Conservation (phyloP, 2,888 invertebrate species). For the Auanema sp. region DNA sequence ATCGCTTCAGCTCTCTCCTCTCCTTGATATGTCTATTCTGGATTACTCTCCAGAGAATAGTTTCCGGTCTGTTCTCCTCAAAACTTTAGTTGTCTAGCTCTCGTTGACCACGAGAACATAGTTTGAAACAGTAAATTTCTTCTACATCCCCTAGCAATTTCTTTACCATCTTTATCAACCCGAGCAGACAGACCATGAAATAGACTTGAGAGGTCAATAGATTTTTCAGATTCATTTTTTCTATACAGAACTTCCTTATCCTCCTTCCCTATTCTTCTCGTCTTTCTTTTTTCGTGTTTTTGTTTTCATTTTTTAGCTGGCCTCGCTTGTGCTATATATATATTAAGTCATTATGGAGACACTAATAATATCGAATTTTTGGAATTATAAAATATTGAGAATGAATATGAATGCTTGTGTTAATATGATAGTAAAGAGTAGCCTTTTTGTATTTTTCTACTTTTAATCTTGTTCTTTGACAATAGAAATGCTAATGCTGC, state of each 20-base stretch:
- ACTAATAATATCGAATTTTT: constrained; percentile 6
- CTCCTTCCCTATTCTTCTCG: constrained; percentile 3
- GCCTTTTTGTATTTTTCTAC: constrained; percentile 7
- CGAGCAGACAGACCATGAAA: background rate
- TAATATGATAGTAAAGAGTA: background rate
- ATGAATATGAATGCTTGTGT: background rate
- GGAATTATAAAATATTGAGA: constrained; percentile 5
- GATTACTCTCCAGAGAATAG: background rate
- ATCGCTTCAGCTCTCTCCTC: constrained; percentile 22
- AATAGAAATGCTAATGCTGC: background rate
- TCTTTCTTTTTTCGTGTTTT: constrained; percentile 10
- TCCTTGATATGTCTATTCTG: constrained; percentile 17
- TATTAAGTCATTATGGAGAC: background rate
- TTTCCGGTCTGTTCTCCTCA: constrained; percentile 3
- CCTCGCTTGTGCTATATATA: constrained; percentile 8
- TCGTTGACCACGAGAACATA: too few species aligned
- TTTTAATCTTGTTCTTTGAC: background rate
- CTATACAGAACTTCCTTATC: background rate
- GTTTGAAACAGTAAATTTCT: too few species aligned
- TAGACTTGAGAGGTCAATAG: too few species aligned
- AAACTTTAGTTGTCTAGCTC: constrained; percentile 1
- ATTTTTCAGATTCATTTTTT: background rate
- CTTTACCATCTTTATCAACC: background rate
- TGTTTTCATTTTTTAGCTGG: background rate
- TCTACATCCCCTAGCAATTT: too few species aligned